Evolutionary conservation across 2,797 vertebrate species (phyloP), one percentile per base, ranked within the genome.

Genomic region (Channallabes apus): DNA sequence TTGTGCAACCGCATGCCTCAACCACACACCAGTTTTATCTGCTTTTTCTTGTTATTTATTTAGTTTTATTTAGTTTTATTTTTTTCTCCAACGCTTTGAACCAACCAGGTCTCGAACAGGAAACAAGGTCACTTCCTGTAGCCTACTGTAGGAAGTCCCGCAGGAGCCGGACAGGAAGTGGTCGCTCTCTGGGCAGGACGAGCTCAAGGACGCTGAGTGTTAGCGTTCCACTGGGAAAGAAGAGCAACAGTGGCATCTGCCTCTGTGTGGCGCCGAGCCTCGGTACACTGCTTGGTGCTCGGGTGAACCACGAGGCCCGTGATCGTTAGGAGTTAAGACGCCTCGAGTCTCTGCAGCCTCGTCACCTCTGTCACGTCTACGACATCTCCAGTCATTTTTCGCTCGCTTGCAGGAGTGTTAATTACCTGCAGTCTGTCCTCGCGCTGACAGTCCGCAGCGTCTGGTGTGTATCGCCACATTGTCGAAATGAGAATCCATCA

Each of bases 51-150:
- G 14, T 71, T 56, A n/a, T 20, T 61, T 11, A 46, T 46, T 46
- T 51, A 51, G 7, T 51, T 68, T 79, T 75, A 69, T 41, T 41
- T 29, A 65, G 9, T 81, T 27, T 35, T 58, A 78, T 29, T 20
- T 46, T 46, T 41, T 9, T 2, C 41, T 46, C 41, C 46, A 51
- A 51, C 12, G 67, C 78, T 82, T 84, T 73, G 84, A 84, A 75
- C 71, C 72, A 87, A 82, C 76, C 32, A 27, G 27, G 84, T 85
- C 78, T 84, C 71, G 20, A 59, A 32, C 72, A 88, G 89, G 90
- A 91, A 91, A 84, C 76, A 18, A 89, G 88, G 85, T 89, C 89
- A 85, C 29, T 87, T 90, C 91, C 89, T 85, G 88, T 87, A 80
- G 82, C 81, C 80, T 77, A 86, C 88, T 62, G 76, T 89, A 87